Conservation (phyloP, 2,797 vertebrate species). For the Novumbra hubbsi region DNA sequence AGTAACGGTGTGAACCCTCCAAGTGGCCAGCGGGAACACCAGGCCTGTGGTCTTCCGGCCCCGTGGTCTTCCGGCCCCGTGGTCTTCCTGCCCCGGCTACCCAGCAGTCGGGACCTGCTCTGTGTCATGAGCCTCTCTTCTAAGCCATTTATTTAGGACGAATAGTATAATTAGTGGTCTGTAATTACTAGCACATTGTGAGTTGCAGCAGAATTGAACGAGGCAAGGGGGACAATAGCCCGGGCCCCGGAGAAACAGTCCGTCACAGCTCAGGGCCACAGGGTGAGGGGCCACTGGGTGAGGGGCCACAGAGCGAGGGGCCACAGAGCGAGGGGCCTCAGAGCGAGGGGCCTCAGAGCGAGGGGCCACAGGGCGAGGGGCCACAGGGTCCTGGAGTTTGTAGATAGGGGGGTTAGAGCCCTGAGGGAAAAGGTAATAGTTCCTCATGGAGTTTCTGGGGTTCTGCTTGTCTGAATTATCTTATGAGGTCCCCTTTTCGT, state of each 20-base stretch:
- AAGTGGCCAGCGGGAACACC: not conserved
- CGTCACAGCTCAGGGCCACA: too few relatives aligned
- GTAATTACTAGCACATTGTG: conserved; percentile 41
- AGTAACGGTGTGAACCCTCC: not conserved
- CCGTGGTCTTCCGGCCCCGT: not conserved
- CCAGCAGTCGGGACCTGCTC: not conserved
- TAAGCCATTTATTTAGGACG: conserved; percentile 35
- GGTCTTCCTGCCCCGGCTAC: not conserved
- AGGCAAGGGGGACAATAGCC: not conserved
- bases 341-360: not conserved
- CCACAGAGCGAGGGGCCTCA: not conserved
- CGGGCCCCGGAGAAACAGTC: too few relatives aligned
- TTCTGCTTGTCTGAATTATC: not conserved
- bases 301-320: not conserved
- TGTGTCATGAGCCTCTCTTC: not conserved
- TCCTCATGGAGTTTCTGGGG: not conserved
- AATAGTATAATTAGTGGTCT: conserved; percentile 39
- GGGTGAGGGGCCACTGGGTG: not conserved
- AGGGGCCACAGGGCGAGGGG: not conserved
- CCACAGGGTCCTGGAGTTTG: not conserved
- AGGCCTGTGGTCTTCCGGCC: not conserved
- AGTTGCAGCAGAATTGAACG: conserved; percentile 9
- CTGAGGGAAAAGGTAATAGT: not conserved
- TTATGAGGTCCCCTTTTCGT: not conserved
- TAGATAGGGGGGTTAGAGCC: not conserved